Evolutionary conservation across 1,140 invertebrate species (phyloP), one percentile per base, ranked within the genome.

Genomic region (Trichomalopsis sarcophagae): DNA sequence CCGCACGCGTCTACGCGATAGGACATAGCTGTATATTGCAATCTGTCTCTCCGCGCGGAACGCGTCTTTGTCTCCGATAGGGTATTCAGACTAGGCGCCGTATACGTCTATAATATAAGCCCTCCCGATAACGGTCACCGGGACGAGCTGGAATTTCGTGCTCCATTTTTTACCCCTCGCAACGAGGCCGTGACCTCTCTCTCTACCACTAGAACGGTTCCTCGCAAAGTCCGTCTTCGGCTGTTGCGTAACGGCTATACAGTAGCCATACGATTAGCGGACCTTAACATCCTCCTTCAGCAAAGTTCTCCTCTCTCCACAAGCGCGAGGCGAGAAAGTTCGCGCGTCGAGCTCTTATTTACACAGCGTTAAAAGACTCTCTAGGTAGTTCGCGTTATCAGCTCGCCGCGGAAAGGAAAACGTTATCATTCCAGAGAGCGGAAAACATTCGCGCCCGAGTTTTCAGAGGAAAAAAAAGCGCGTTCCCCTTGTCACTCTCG

Each of bases 141-240:
- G 47, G 50, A 84, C 77, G 83, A 80, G 17, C 11, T 55, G 23
- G 66, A 84, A 84, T 84, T 84, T 84, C 68, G 44, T 73, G 68
- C 21, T 55, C 40, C 62, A 69, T 27, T 36, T 84, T 55, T 83
- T 30, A 11, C 3, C 10, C 11, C 40, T 9, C 40, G 47, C 13
- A 50, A 50, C 10, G 47, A 50, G 47, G 47, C 0, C 47, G 47
- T 14, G 47, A 50, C 47, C 47, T 50, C 47, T 27, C 27, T 27
- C 27, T 27, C 27, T 27, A n/a, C n/a, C n/a, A 7, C 5, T 10
- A 1, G 5, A 50, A 14, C 13, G 47, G 10, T 17, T 17, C 47
- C 10, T 50, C 47, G 27, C 27, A 17, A 27, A 68, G 1, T 68
- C n/a, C 21, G n/a, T 4, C 11, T n/a, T 68, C 2, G 66, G 23